These are phyloP conservation scores for Antechinus flavipes DNA, from an alignment of 2,113 vertebrate species.

Conservation along the genomic window DNA sequence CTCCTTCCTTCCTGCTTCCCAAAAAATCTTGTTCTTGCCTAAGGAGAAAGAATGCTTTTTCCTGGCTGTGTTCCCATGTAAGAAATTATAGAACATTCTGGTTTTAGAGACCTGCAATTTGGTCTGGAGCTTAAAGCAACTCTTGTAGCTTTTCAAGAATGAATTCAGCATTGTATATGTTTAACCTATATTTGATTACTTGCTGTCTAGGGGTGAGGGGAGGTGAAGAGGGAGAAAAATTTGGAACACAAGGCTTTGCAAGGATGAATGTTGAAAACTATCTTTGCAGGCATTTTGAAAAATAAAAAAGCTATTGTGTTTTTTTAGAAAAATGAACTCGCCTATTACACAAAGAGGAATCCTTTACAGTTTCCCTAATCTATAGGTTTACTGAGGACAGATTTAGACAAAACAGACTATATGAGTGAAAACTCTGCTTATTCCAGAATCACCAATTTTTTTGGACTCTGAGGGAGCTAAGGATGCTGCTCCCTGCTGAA, in stretches of 20 bases:
- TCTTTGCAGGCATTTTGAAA: too few relatives aligned
- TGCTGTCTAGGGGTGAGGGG: too few relatives aligned
- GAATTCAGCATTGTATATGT: too few relatives aligned
- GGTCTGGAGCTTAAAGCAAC: not conserved
- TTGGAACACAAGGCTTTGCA: too few relatives aligned
- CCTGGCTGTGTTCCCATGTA: not conserved
- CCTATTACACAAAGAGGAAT: not conserved
- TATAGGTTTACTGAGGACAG: not conserved
- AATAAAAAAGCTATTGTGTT: too few relatives aligned
- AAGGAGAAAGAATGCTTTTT: not conserved
- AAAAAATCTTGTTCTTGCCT: not conserved
- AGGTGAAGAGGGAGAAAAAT: too few relatives aligned
- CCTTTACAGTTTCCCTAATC: not conserved
- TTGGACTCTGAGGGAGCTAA: not conserved
- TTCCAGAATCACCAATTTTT: not conserved
- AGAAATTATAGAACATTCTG: slow-evolving; percentile 22
- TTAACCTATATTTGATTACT: too few relatives aligned
- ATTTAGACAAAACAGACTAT: not conserved
- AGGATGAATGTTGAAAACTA: too few relatives aligned
- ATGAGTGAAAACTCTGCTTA: not conserved
- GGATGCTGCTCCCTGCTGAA: not conserved
- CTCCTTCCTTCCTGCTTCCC: not conserved
- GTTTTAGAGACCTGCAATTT: slow-evolving; percentile 11
- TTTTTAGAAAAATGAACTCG: not conserved
- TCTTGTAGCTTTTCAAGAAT: not conserved